Evolutionary conservation across 2,113 vertebrate genomes (phyloP).

Genomic region (Oreochromis aureus): DNA sequence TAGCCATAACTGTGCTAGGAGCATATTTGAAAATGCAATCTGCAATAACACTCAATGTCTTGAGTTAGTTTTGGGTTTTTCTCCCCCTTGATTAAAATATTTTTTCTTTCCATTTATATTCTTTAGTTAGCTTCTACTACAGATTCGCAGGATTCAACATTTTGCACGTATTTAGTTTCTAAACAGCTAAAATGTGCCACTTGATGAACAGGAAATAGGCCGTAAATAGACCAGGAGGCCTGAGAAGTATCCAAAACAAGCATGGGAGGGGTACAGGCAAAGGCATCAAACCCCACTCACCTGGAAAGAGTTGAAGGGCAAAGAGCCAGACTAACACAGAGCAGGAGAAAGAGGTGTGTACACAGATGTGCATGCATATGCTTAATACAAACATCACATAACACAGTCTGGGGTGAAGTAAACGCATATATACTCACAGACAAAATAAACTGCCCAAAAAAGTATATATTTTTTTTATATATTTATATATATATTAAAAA

Average conservation of each 20-base stretch:
- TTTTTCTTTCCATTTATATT: neutral
- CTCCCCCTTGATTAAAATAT: neutral
- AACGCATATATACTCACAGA: neutral
- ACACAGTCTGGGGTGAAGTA: neutral
- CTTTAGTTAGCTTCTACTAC: neutral
- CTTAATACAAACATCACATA: neutral
- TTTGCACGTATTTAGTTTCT: neutral
- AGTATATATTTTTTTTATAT: no score
- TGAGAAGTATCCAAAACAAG: neutral
- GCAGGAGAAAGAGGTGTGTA: constrained; percentile 3
- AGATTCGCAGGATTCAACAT: neutral
- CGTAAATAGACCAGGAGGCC: neutral
- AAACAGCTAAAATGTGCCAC: neutral
- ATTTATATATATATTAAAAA: accelerated
- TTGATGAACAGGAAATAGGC: neutral
- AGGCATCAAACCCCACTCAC: constrained; percentile 2
- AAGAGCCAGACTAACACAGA: constrained; percentile 35
- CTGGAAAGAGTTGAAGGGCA: neutral
- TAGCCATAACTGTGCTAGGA: neutral
- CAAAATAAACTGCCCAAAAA: neutral
- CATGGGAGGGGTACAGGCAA: constrained; percentile 16
- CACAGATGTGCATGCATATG: neutral
- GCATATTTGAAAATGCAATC: neutral
- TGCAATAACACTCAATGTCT: neutral
- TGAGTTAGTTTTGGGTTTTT: neutral